Conservation (phyloP, 1,140 invertebrate species). For the Saccostrea glomerata region DNA sequence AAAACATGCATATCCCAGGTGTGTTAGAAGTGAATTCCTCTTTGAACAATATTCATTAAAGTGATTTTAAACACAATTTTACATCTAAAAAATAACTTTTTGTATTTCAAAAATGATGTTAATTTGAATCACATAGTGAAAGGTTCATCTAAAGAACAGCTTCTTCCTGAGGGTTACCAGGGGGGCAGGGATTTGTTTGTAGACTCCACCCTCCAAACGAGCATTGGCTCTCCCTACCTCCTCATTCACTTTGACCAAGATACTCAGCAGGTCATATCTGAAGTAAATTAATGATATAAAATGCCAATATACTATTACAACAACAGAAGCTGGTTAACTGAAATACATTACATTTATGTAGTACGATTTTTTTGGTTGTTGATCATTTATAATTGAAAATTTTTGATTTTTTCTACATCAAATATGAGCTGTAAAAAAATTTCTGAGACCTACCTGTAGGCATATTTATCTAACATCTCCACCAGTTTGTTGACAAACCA, state of each 20-base stretch:
- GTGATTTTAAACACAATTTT: not conserved
- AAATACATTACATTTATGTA: not conserved
- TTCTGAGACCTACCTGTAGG: slow-evolving; percentile 53
- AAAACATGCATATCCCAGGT: not conserved
- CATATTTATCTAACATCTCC: slow-evolving; percentile 62
- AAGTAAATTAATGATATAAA: slow-evolving; percentile 47
- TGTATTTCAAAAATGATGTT: not conserved
- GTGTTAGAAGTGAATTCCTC: not conserved
- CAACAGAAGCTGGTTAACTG: not conserved
- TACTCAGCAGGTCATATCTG: slow-evolving; percentile 70
- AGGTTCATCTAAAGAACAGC: slow-evolving; percentile 62
- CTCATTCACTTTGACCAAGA: slow-evolving; percentile 70
- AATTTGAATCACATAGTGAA: not conserved
- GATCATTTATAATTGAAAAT: not conserved
- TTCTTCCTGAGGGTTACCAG: slow-evolving; percentile 70
- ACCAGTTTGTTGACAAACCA: slow-evolving; percentile 72
- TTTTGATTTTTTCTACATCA: not conserved
- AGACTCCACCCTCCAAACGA: slow-evolving; percentile 58
- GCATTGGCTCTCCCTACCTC: slow-evolving; percentile 66
- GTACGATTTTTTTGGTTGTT: not conserved
- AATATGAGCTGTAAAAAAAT: not conserved
- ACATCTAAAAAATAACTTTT: not conserved
- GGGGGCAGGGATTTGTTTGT: slow-evolving; percentile 73
- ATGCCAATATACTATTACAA: not conserved
- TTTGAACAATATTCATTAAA: not conserved